phyloP scores from a whole-genome alignment of 1,140 invertebrate genomes.

The Drosophila tsacasi region DNA sequence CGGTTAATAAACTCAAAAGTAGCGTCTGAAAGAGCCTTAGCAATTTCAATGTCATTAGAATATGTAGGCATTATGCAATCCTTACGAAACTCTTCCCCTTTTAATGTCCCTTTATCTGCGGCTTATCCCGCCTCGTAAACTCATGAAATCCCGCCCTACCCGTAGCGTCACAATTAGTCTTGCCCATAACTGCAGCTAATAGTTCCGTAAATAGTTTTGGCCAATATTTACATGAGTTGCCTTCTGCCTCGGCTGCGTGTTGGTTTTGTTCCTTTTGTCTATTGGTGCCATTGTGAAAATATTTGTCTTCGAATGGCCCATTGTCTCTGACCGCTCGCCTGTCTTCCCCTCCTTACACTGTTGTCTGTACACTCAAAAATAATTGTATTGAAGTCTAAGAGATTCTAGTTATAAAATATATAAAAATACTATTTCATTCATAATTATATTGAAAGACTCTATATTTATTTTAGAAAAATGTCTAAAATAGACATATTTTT shows the following conservation, averaged over 20 bases:
- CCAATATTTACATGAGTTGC: constrained; percentile 65
- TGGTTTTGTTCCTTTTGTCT: constrained; percentile 46
- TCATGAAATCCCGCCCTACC: constrained; percentile 9
- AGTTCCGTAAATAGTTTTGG: constrained; percentile 63
- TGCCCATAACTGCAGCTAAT: constrained; percentile 53
- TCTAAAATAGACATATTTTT: neutral
- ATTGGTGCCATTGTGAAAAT: constrained; percentile 57
- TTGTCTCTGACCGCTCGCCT: constrained; percentile 36
- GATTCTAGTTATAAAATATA: neutral
- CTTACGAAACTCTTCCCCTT: constrained; percentile 20
- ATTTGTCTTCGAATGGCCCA: constrained; percentile 61
- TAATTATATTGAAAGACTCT: no score
- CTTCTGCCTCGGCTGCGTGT: constrained; percentile 33
- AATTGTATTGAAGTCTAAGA: neutral
- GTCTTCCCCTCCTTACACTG: constrained; percentile 1
- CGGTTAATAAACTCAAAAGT: neutral
- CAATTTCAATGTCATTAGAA: constrained; percentile 7
- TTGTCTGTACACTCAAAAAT: constrained; percentile 7
- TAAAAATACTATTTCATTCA: neutral
- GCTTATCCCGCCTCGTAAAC: constrained; percentile 35
- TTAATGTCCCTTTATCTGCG: constrained; percentile 16
- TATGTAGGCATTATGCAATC: constrained; percentile 14
- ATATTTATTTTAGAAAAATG: neutral
- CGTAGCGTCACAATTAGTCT: constrained; percentile 48
- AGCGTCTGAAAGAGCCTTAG: neutral